Base-by-base conservation (phyloP, 1,140 invertebrate genomes). In the Zaprionus lachaisei region DNA sequence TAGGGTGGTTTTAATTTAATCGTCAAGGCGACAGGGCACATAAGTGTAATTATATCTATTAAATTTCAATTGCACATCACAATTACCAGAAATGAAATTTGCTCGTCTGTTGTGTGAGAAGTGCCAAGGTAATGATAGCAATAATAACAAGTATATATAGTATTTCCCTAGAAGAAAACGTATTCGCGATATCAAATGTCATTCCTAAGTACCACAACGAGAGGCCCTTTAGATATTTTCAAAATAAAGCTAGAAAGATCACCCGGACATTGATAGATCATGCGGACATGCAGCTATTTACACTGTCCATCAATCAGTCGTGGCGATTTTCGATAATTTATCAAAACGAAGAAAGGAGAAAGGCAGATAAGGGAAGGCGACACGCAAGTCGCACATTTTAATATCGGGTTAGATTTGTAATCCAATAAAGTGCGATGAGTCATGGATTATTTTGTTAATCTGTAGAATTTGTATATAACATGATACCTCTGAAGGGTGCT, bases 11-110 rank as follows among this genome's bases (percentile, higher is more conserved):
- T 9, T 9, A 15, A 56, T 56, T 31, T 56, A 28, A 56, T 56
- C 54, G 54, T 5, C 54, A 9, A n/a, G 28, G n/a, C 54, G 26
- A 15, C 24, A 56, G 4, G 5, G 54, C 54, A 56, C 14, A 56
- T 56, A 26, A 28, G 9, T 37, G 9, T 55, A 64, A 64, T 64
- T 64, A 24, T 49, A 37, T 24, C 38, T 49, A 58, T 68, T 68
- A 67, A 31, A n/a, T 68, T 67, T 22, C 26, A 68, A 67, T 67
- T 51, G 20, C 47, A 51, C 47, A 51, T 14, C 22, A 24, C 47
- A 31, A 55, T 34, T n/a, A 24, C 54, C 15, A 57, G 15, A 20
- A 34, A 58, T 68, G 26, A 47, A 55, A 67, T 49, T 49, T 51
- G 15, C 17, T n/a, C 41, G 41, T 47, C n/a, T 7, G 15, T 17